Percentiles rank a stretch among this genome's conserved stretches.
phyloP scores from a whole-genome alignment of 2,888 invertebrate species.

The Onthophagus sagittarius region DNA sequence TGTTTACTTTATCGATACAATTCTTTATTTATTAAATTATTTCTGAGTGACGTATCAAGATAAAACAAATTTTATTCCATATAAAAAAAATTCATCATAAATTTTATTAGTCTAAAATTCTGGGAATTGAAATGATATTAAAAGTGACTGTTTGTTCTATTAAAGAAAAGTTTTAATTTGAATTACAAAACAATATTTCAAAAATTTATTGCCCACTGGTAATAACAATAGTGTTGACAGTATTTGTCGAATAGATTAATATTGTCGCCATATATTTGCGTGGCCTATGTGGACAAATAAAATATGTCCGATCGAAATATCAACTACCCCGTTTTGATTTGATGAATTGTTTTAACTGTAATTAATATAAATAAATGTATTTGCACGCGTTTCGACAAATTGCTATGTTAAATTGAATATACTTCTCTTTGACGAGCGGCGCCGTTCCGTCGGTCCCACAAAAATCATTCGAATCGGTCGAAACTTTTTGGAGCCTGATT shows the following conservation, averaged over 20 bases:
- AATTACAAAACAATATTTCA: not conserved
- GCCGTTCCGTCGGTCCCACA: not conserved
- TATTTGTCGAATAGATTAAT: not conserved
- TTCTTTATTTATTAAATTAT: not conserved
- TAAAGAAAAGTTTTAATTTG: not conserved
- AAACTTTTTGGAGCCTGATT: not conserved
- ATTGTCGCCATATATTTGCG: not conserved
- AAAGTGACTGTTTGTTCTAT: not conserved
- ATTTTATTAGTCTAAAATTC: not conserved
- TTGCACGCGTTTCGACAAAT: not conserved
- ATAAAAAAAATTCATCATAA: not conserved
- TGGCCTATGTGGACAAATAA: not conserved
- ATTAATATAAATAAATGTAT: conserved; percentile 13
- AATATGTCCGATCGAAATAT: conserved; percentile 3
- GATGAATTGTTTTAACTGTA: conserved; percentile 10
- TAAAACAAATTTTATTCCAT: not conserved
- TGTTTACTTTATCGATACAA: not conserved
- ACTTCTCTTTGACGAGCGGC: not conserved
- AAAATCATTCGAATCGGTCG: not conserved
- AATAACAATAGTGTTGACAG: not conserved
- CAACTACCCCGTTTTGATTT: conserved; percentile 6
- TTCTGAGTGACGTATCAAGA: not conserved
- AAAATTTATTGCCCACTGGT: not conserved
- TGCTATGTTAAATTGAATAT: conserved; percentile 3
- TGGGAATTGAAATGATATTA: not conserved